phyloP scores from a whole-genome alignment of 2,797 vertebrate genomes.

The Cryptoblepharus egeriae region DNA sequence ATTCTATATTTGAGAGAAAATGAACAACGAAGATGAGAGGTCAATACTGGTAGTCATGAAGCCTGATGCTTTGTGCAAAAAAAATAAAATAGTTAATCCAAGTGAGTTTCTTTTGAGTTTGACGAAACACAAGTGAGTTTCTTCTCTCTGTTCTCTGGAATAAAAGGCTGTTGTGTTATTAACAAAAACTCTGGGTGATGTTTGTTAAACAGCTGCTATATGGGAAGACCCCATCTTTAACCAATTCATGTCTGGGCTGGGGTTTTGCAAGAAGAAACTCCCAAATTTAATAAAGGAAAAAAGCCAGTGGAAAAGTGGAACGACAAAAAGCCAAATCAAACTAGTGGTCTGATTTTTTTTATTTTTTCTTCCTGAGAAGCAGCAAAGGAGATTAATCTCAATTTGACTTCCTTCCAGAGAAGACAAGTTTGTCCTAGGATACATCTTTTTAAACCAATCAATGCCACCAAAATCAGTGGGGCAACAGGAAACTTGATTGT shows the following conservation, averaged over 20 bases:
- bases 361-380: neutral
- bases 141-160: neutral
- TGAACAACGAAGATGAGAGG: neutral
- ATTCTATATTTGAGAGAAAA: constrained; percentile 5
- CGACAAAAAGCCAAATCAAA: neutral
- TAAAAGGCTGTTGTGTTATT: neutral
- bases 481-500: no score
- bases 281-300: neutral
- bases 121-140: no score
- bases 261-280: neutral
- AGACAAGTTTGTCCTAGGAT: neutral
- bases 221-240: neutral
- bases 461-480: no score
- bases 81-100: neutral
- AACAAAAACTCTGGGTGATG: neutral
- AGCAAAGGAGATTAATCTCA: neutral
- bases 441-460: neutral
- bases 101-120: constrained; percentile 2
- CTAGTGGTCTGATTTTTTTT: neutral
- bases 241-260: neutral
- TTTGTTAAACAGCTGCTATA: neutral
- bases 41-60: neutral
- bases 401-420: neutral
- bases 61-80: neutral
- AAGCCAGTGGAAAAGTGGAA: neutral